phyloP scores from a whole-genome alignment of 2,888 invertebrate species.

The Synanthedon formicaeformis region DNA sequence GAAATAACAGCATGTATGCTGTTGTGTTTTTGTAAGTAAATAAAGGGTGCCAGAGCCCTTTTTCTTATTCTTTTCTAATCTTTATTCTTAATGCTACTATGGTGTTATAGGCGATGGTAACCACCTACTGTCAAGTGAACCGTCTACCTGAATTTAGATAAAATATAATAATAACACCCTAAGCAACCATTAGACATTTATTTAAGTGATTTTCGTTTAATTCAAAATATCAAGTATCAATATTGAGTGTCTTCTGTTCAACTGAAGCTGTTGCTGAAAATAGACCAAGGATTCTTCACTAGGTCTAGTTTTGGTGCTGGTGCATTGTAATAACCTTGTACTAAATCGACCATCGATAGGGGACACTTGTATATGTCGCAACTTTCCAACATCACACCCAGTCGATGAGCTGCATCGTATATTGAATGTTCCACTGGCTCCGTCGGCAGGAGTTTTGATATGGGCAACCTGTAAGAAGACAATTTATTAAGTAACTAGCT shows the following conservation, averaged over 20 bases:
- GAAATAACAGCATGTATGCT: too few species aligned
- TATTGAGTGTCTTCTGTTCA: conserved; percentile 1
- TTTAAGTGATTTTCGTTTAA: too few species aligned
- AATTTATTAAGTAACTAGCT: neutral
- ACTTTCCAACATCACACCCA: conserved; percentile 42
- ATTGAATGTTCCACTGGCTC: conserved; percentile 75
- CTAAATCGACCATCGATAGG: conserved; percentile 78
- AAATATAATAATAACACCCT: too few species aligned
- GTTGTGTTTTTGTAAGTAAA: too few species aligned
- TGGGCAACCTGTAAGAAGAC: conserved; percentile 71
- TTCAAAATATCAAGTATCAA: too few species aligned
- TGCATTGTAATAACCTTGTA: conserved; percentile 71
- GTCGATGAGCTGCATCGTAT: conserved; percentile 75
- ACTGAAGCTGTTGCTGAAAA: conserved; percentile 32
- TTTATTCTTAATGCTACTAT: too few species aligned
- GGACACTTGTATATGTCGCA: conserved; percentile 76
- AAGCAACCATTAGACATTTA: too few species aligned
- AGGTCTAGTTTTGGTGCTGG: conserved; percentile 39
- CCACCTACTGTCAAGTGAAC: too few species aligned
- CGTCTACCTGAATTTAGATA: too few species aligned
- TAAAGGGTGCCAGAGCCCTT: too few species aligned
- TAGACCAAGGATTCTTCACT: conserved; percentile 39
- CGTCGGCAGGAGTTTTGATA: conserved; percentile 70
- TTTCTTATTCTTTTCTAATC: too few species aligned
- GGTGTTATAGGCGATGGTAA: too few species aligned